Evolutionary conservation across 2,113 vertebrate genomes (phyloP), one percentile per base, ranked within the genome.

Genomic region (Oreocharis arfaki): DNA sequence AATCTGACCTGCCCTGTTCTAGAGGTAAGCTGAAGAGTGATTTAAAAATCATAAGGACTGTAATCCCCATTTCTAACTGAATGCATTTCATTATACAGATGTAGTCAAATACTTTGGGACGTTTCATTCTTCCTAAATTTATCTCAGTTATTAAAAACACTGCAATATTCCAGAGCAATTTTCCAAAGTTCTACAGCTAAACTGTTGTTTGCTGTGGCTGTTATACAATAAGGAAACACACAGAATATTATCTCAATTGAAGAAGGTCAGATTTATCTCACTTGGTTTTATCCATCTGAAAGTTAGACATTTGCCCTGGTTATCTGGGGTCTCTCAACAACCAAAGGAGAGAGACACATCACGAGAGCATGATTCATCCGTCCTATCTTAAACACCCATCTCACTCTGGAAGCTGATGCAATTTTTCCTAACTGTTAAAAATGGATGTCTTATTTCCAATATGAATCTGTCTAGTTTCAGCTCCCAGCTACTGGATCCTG

Each of bases 381-480:
- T 80, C 55, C 24, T 84, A 67, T 92, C 79, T 95, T 92, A 92
- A 95, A 89, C 56, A 90, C 64, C 76, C 88, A 86, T 93, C 83
- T 94, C 23, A 32, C 30, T 69, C 78, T 35, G 68, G 86, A 89
- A 86, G 83, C 55, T 92, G 89, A 81, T 96, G 92, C 20, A 89
- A 81, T 92, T 95, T 92, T 71, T 90, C 83, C 64, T 76, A 82
- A 78, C 85, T 50, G 59, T 73, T 93, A 90, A 90, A 87, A 88
- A 74, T 19, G n/a, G 30, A 84, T 81, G 71, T 86, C 85, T 88
- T 94, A 63, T 80, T 97, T 95, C 75, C 90, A 93, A 70, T 96
- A 74, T 60, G 93, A 95, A 95, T 93, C 95, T 92, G 68, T 59
- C 91, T 87, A 60, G 61, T 53, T 90, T 70, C 79, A 59, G 75